Conservation (phyloP, 2,888 invertebrate species). For the Polia nebulosa region DNA sequence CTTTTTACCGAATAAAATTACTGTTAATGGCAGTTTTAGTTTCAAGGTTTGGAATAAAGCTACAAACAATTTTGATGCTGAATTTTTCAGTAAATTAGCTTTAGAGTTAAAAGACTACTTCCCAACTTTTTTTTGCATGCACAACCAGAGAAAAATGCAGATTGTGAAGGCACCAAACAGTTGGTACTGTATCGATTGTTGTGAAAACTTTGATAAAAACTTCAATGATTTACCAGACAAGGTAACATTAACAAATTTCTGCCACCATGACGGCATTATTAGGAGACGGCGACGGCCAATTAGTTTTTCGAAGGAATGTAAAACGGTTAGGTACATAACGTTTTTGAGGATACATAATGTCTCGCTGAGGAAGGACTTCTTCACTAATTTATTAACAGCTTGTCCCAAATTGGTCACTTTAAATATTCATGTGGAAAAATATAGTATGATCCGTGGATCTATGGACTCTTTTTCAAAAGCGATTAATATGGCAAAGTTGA, state of each 20-base stretch:
- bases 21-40: constrained; percentile 72
- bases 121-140: constrained; percentile 73
- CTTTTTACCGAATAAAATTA: constrained; percentile 67
- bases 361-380: constrained; percentile 68
- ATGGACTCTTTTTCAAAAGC: too few species aligned
- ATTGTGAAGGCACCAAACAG: too few species aligned
- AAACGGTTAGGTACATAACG: constrained; percentile 65
- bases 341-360: constrained; percentile 72
- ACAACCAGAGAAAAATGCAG: too few species aligned
- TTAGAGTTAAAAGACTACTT: constrained; percentile 72
- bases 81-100: constrained; percentile 63
- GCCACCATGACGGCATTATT: constrained; percentile 67
- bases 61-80: too few species aligned
- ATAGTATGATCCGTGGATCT: too few species aligned
- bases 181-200: too few species aligned
- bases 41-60: constrained; percentile 77
- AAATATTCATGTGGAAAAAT: too few species aligned
- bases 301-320: constrained; percentile 58
- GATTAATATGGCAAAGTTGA: constrained; percentile 66
- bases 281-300: constrained; percentile 63
- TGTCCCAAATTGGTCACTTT: too few species aligned
- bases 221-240: constrained; percentile 67
- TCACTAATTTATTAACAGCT: constrained; percentile 66
- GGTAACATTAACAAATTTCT: constrained; percentile 72
- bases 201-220: constrained; percentile 67